Evolutionary conservation across 2,797 vertebrate genomes (phyloP).

Genomic region (Gila robusta): DNA sequence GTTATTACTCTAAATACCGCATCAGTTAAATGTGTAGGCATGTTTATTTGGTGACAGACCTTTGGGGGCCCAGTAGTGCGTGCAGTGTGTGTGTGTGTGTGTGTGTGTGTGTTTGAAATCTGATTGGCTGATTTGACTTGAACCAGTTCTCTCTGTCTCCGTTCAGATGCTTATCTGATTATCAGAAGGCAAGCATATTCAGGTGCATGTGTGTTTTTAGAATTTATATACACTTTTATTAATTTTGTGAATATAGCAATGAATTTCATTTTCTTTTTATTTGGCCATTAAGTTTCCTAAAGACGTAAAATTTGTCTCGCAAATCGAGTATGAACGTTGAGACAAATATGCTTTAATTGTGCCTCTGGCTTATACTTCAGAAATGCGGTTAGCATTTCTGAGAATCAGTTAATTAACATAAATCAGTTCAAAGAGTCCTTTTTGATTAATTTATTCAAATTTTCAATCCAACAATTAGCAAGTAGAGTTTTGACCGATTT

Average conservation of each 20-base stretch:
- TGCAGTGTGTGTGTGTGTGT: conserved; percentile 17
- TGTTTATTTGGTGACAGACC: conserved; percentile 63
- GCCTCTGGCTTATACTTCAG: neutral
- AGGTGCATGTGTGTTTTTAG: conserved; percentile 23
- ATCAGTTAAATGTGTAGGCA: conserved; percentile 49
- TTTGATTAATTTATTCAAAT: neutral
- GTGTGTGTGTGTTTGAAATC: conserved; percentile 8
- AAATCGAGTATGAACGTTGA: neutral
- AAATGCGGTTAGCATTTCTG: neutral
- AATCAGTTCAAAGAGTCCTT: neutral
- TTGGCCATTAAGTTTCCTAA: neutral
- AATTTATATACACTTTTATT: neutral
- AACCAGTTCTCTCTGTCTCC: conserved; percentile 52
- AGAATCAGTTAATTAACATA: neutral
- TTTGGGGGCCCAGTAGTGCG: conserved; percentile 35
- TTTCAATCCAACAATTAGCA: neutral
- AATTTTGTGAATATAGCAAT: neutral
- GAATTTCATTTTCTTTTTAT: neutral
- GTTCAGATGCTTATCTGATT: conserved; percentile 57
- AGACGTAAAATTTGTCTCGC: neutral
- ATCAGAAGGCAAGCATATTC: conserved; percentile 26
- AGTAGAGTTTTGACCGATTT: neutral
- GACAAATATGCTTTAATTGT: neutral
- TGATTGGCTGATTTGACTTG: conserved; percentile 40
- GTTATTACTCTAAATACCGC: conserved; percentile 61